Evolutionary conservation across 1,140 invertebrate species (phyloP).

Genomic region (Listronotus bonariensis): DNA sequence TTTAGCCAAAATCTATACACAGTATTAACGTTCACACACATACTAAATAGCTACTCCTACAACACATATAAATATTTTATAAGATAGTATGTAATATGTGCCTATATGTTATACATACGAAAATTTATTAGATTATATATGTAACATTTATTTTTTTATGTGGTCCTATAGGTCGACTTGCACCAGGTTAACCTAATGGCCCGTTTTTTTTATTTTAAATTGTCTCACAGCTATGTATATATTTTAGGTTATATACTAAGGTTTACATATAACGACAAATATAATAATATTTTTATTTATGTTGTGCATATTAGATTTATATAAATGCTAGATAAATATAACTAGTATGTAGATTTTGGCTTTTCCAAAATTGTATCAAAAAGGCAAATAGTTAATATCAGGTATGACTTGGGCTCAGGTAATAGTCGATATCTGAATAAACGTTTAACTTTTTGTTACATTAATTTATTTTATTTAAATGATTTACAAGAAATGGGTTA

Average conservation of each 20-base stretch:
- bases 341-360: too few species aligned
- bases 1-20: too few species aligned
- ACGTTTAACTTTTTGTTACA: conserved; percentile 8
- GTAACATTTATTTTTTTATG: too few species aligned
- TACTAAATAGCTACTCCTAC: too few species aligned
- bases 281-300: conserved; percentile 2
- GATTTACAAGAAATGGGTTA: not conserved
- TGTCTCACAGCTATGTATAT: not conserved
- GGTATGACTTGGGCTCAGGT: conserved; percentile 18
- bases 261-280: conserved; percentile 7
- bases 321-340: not conserved
- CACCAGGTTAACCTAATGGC: too few species aligned
- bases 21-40: too few species aligned
- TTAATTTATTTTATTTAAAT: not conserved
- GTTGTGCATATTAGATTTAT: not conserved
- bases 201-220: too few species aligned
- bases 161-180: too few species aligned
- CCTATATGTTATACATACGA: too few species aligned
- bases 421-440: conserved; percentile 4
- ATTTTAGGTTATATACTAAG: conserved; percentile 9
- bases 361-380: conserved; percentile 1
- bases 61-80: too few species aligned
- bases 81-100: too few species aligned
- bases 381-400: conserved; percentile 2
- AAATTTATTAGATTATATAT: too few species aligned